Evolutionary conservation across 2,888 invertebrate species (phyloP), one percentile per base, ranked within the genome.

Genomic region (Aphodius granarius): DNA sequence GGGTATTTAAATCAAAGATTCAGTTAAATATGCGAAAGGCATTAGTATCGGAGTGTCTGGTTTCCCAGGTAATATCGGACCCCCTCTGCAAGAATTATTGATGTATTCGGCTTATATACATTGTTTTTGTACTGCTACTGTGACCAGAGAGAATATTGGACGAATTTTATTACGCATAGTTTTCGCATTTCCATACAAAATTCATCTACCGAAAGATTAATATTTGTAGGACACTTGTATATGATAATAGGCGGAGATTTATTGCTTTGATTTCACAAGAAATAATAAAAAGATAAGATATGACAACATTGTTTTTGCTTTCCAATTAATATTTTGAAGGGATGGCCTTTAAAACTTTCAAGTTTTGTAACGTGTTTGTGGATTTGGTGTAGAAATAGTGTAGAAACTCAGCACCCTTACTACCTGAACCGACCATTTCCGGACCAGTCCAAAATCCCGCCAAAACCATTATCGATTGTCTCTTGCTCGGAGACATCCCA

Each of bases 41-140:
- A 77, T 76, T 74, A 76, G 73, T 75, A 75, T 68, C 68, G 68
- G 68, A 21, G 68, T 68, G 68, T 68, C 68, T 68, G 68, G 73
- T 79, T 77, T 76, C 79, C 79, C 79, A 74, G 78, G 79, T 77
- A 79, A 78, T 78, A 19, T 76, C 79, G 78, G 78, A 79, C 77
- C 79, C 68, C 76, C 76, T 78, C 64, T 15, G 21, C n/a, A n/a
- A 62, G 9, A 3, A 3, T 68, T 68, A 5, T 21, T 19, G 21
- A 20, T 20, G 20, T 20, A 6, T 9, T 20, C n/a, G 21, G 68
- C 21, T 20, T 68, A 68, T 21, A 68, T 68, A 18, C 20, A 5
- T 21, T 15, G 15, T 21, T 21, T n/a, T 20, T 9, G 20, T 5
- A 68, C 19, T n/a, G 20, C 68, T 68, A 21, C 65, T 68, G n/a